phyloP scores from a whole-genome alignment of 2,113 vertebrate genomes.

The Mola mola region DNA sequence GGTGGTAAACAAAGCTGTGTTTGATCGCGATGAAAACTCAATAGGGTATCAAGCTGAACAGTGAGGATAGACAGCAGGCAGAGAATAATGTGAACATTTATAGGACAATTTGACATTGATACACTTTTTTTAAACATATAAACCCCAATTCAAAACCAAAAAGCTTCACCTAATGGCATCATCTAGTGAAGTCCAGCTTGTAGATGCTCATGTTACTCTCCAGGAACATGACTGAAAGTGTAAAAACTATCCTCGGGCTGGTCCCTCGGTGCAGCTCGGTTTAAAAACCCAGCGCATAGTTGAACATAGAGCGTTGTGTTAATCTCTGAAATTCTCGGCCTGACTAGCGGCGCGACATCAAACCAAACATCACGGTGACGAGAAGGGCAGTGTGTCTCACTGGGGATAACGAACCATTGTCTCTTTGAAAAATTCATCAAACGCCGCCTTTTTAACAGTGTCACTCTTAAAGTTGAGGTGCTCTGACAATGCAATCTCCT shows the following conservation, averaged over 20 bases:
- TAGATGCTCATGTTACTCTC: conserved; percentile 19
- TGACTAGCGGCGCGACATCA: conserved; percentile 47
- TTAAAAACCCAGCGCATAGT: conserved; percentile 38
- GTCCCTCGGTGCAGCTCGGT: conserved; percentile 5
- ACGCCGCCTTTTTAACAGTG: conserved; percentile 42
- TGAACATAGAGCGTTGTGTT: conserved; percentile 36
- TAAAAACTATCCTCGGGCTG: conserved; percentile 16
- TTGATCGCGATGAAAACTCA: conserved; percentile 19
- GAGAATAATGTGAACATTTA: too few species aligned
- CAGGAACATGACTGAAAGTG: conserved; percentile 26
- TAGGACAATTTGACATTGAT: too few species aligned
- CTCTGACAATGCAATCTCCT: conserved; percentile 55
- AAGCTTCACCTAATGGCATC: conserved; percentile 62
- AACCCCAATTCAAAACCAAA: conserved; percentile 14
- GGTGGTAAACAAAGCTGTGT: conserved; percentile 24
- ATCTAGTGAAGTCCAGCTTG: conserved; percentile 30
- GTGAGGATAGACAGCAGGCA: too few species aligned
- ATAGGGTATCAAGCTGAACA: neutral
- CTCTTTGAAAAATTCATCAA: conserved; percentile 67
- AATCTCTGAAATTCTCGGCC: conserved; percentile 25
- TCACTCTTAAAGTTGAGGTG: conserved; percentile 55
- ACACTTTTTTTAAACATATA: too few species aligned
- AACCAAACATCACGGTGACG: conserved; percentile 33
- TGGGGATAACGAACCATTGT: conserved; percentile 65
- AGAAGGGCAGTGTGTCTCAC: conserved; percentile 16